Evolutionary conservation across 1,140 invertebrate species (phyloP).

Genomic region (Tetranychus urticae): DNA sequence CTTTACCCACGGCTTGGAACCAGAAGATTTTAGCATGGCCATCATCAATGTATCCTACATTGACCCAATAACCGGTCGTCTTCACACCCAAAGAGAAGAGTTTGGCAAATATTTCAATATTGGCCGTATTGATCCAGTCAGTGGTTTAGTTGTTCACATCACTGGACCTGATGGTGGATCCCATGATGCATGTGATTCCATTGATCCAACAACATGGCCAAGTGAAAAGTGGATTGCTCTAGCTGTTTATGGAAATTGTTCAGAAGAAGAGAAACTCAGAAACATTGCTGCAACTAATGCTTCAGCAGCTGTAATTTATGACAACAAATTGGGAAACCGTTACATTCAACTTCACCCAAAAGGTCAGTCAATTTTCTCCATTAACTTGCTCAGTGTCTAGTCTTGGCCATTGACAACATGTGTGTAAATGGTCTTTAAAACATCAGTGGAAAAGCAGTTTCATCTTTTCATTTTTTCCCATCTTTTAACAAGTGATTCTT

Average conservation of each 20-base stretch:
- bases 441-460: no score
- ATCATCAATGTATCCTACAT: constrained; percentile 22
- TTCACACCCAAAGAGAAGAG: constrained; percentile 21
- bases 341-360: constrained; percentile 10
- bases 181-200: constrained; percentile 36
- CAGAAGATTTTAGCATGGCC: constrained; percentile 18
- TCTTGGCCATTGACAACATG: no score
- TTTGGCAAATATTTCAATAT: constrained; percentile 36
- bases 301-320: constrained; percentile 45
- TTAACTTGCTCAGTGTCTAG: no score
- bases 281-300: constrained; percentile 42
- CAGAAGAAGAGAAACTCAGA: constrained; percentile 46
- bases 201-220: constrained; percentile 21
- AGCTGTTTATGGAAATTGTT: constrained; percentile 41
- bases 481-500: no score
- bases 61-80: constrained; percentile 15
- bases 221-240: constrained; percentile 43
- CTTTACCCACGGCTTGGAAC: constrained; percentile 11
- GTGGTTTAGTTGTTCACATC: constrained; percentile 29
- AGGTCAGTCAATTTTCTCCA: constrained; percentile 5
- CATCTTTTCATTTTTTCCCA: no score
- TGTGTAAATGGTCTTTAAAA: no score
- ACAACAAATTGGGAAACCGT: constrained; percentile 27
- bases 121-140: constrained; percentile 32
- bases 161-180: constrained; percentile 22